A percentile compares a stretch with the other conserved stretches of the same genome.
Conservation (phyloP, 2,888 invertebrate species). For the Hemistola chrysoprasaria region DNA sequence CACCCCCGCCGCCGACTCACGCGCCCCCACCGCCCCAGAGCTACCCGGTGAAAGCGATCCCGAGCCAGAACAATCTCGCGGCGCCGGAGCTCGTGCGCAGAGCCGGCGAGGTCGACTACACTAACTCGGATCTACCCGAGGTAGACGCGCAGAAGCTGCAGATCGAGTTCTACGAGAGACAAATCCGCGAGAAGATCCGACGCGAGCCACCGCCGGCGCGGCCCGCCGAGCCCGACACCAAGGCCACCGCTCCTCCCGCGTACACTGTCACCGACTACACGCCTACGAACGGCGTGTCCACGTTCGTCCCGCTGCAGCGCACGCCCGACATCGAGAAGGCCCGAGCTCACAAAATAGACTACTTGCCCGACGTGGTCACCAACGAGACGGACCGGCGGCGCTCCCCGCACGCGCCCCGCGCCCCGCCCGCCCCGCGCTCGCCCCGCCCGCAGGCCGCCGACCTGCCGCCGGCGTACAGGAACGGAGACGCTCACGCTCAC, state of each 20-base stretch:
- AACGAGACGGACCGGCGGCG: conserved; percentile 56
- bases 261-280: conserved; percentile 79
- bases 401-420: conserved; percentile 30
- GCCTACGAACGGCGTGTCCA: conserved; percentile 60
- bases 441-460: conserved; percentile 31
- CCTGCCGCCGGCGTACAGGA: conserved; percentile 37
- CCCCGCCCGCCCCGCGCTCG: conserved; percentile 37
- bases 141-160: conserved; percentile 70
- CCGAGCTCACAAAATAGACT: conserved; percentile 71
- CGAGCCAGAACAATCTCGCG: conserved; percentile 63
- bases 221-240: conserved; percentile 28
- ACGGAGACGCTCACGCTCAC: conserved; percentile 39
- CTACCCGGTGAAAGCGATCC: conserved; percentile 60
- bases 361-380: conserved; percentile 73
- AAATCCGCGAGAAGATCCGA: conserved; percentile 65
- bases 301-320: conserved; percentile 74
- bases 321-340: conserved; percentile 78
- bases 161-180: conserved; percentile 76
- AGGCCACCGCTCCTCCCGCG: conserved; percentile 48
- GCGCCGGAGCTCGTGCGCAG: conserved; percentile 70
- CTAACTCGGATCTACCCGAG: conserved; percentile 38
- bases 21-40: conserved; percentile 45
- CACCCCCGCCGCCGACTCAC: conserved; percentile 48
- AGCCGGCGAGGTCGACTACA: conserved; percentile 39
- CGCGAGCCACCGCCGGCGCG: conserved; percentile 45